phyloP scores from a whole-genome alignment of 1,140 invertebrate genomes.

The Drosophila navojoa region DNA sequence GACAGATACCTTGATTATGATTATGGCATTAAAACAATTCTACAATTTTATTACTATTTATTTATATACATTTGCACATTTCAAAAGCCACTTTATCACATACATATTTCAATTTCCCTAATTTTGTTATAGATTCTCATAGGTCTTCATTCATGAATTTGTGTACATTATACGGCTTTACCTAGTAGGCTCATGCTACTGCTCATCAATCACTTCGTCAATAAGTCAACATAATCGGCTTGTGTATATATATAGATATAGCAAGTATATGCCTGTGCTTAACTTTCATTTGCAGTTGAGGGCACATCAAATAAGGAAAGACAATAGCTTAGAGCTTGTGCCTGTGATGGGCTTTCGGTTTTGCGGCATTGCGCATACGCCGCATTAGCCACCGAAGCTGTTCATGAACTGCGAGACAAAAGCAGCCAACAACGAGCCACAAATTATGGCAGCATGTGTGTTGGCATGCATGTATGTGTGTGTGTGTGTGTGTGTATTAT shows the following conservation, averaged over 20 bases:
- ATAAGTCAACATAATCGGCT: too few species aligned
- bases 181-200: too few species aligned
- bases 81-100: too few species aligned
- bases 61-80: too few species aligned
- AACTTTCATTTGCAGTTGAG: slow-evolving; percentile 26
- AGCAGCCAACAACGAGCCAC: slow-evolving; percentile 38
- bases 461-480: background rate
- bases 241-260: background rate
- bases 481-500: slow-evolving; percentile 45
- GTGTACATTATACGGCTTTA: too few species aligned
- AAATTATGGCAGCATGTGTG: slow-evolving; percentile 65
- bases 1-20: too few species aligned
- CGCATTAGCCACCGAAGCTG: slow-evolving; percentile 48
- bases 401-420: slow-evolving; percentile 51
- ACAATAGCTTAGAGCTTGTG: slow-evolving; percentile 25
- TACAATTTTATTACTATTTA: too few species aligned
- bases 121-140: too few species aligned
- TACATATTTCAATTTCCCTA: too few species aligned
- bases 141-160: too few species aligned
- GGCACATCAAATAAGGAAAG: slow-evolving; percentile 14
- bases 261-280: background rate
- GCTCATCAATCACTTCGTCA: too few species aligned
- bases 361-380: slow-evolving; percentile 47
- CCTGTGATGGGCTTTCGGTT: slow-evolving; percentile 1
- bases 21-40: too few species aligned